These are phyloP conservation scores for Hipparchia sbordonii DNA, from an alignment of 2,888 invertebrate genomes.

Conservation along the genomic window DNA sequence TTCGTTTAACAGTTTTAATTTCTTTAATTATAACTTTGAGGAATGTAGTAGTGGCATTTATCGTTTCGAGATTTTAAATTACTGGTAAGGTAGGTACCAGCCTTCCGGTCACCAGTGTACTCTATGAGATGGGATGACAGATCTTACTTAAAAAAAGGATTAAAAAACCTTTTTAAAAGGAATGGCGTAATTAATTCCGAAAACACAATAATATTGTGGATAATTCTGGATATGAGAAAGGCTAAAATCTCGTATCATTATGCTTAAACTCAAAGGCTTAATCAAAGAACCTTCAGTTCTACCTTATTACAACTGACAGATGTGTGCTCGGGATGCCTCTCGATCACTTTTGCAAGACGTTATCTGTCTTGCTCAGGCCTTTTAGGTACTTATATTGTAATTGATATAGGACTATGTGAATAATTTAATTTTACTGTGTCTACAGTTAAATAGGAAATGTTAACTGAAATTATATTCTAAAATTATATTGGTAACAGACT, in stretches of 20 bases:
- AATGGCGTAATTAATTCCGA: neutral
- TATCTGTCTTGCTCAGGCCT: conserved; percentile 29
- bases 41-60: neutral
- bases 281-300: conserved; percentile 11
- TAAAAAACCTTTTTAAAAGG: no score
- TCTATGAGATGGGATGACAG: no score
- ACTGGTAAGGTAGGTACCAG: no score
- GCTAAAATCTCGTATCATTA: neutral
- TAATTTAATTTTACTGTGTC: no score
- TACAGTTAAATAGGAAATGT: no score
- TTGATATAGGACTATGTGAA: no score
- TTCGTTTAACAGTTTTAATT: conserved; percentile 18
- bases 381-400: neutral
- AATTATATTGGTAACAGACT: no score
- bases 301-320: conserved; percentile 20
- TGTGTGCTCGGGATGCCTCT: conserved; percentile 27
- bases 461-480: no score
- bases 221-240: neutral
- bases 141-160: no score
- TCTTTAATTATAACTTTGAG: neutral
- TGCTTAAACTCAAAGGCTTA: neutral
- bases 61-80: neutral
- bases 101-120: no score
- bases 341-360: conserved; percentile 35
- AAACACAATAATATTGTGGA: neutral